phyloP scores from a whole-genome alignment of 2,797 vertebrate species.

The Sebastes nivosus region DNA sequence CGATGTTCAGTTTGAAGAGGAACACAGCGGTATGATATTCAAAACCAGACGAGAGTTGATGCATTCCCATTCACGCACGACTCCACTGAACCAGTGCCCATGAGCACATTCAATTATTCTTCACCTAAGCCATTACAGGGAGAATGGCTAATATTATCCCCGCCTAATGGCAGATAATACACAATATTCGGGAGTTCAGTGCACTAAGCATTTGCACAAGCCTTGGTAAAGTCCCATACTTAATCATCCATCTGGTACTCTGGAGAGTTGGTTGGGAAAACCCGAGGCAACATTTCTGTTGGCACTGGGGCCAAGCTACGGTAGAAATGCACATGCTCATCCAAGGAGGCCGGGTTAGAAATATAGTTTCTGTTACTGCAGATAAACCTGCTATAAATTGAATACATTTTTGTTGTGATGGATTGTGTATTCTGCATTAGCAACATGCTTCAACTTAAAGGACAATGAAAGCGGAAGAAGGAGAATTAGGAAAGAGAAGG shows the following conservation, averaged over 20 bases:
- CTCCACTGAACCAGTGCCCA: conserved; percentile 72
- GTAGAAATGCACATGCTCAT: conserved; percentile 51
- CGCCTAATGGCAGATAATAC: conserved; percentile 83
- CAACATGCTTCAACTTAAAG: neutral
- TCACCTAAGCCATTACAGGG: conserved; percentile 75
- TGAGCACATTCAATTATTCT: conserved; percentile 79
- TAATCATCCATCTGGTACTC: conserved; percentile 81
- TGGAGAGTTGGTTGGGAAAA: conserved; percentile 70
- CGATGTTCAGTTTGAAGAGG: conserved; percentile 36
- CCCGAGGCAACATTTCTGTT: conserved; percentile 60
- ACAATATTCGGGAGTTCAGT: conserved; percentile 79
- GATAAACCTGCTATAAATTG: neutral
- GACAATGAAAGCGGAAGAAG: conserved; percentile 18
- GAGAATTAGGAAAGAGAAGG: conserved; percentile 1
- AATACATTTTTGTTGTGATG: conserved; percentile 10
- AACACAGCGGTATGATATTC: conserved; percentile 41
- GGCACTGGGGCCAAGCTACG: conserved; percentile 46
- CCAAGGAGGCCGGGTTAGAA: conserved; percentile 1
- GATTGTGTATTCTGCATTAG: neutral
- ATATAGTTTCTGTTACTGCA: conserved; percentile 3
- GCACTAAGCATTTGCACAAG: conserved; percentile 78
- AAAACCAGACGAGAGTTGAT: conserved; percentile 59
- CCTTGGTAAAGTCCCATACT: conserved; percentile 77
- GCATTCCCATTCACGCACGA: conserved; percentile 52
- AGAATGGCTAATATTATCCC: conserved; percentile 76